Percentiles rank a stretch among this genome's conserved stretches.
These are phyloP conservation scores for Nomada fabriciana DNA, from an alignment of 2,888 invertebrate species.

Conservation along the genomic window DNA sequence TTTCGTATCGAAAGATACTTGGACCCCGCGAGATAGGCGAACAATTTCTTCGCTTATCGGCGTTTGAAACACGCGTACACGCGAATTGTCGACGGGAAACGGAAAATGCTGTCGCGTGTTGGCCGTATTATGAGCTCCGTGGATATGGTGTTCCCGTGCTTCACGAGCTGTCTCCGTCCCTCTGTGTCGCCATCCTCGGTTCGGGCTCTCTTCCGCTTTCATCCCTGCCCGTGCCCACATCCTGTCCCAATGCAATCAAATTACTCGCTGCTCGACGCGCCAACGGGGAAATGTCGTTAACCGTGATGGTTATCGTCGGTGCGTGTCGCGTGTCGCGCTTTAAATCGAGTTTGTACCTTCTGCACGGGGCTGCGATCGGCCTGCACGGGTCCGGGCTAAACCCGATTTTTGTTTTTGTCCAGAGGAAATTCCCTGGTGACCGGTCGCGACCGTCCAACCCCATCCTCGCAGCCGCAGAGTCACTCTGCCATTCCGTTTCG, in stretches of 20 bases:
- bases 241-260: constrained; percentile 77
- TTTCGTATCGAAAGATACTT: not conserved
- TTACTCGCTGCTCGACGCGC: constrained; percentile 81
- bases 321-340: constrained; percentile 80
- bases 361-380: constrained; percentile 54
- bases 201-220: constrained; percentile 35
- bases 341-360: constrained; percentile 81
- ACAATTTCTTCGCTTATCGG: not conserved
- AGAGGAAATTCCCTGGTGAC: constrained; percentile 61
- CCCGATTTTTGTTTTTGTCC: constrained; percentile 70
- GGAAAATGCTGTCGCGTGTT: constrained; percentile 62
- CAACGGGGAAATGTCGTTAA: constrained; percentile 83
- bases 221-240: constrained; percentile 59
- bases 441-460: constrained; percentile 27
- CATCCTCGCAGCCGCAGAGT: not conserved
- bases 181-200: constrained; percentile 26
- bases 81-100: constrained; percentile 14
- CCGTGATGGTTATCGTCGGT: constrained; percentile 80
- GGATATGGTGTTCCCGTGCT: constrained; percentile 48
- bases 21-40: not conserved
- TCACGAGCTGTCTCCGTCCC: not conserved
- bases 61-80: not conserved
- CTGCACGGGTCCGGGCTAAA: constrained; percentile 49
- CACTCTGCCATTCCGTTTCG: constrained; percentile 31
- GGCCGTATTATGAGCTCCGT: constrained; percentile 54